phyloP scores from a whole-genome alignment of 2,113 vertebrate genomes.

The Phyllostomus discolor region DNA sequence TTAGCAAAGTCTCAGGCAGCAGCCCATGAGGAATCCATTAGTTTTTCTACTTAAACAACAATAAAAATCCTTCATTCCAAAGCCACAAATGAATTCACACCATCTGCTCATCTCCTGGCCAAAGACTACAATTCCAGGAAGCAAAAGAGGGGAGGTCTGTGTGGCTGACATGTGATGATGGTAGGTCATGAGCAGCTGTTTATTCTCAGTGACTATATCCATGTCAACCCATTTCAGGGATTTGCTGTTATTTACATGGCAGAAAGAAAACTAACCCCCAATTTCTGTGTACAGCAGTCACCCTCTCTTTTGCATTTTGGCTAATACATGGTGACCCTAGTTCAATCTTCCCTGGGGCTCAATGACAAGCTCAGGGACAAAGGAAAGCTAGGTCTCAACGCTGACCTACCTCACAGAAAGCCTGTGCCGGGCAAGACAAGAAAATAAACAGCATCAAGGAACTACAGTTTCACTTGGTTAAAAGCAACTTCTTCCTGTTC shows the following conservation, averaged over 20 bases:
- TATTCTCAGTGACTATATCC: background rate
- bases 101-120: background rate
- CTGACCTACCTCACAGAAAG: background rate
- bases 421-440: background rate
- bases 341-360: background rate
- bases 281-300: background rate
- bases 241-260: background rate
- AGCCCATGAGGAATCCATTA: conserved; percentile 4
- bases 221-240: background rate
- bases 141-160: background rate
- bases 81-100: background rate
- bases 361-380: background rate
- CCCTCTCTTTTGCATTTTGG: background rate
- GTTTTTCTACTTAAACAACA: background rate
- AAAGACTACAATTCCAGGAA: conserved; percentile 34
- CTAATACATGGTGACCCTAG: background rate
- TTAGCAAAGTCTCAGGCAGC: background rate
- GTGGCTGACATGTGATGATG: background rate
- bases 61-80: background rate
- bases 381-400: background rate
- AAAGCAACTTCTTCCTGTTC: background rate
- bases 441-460: background rate
- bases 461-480: conserved; percentile 11
- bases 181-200: background rate
- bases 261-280: background rate